Conservation (phyloP, 2,888 invertebrate species). For the Dugesia japonica region DNA sequence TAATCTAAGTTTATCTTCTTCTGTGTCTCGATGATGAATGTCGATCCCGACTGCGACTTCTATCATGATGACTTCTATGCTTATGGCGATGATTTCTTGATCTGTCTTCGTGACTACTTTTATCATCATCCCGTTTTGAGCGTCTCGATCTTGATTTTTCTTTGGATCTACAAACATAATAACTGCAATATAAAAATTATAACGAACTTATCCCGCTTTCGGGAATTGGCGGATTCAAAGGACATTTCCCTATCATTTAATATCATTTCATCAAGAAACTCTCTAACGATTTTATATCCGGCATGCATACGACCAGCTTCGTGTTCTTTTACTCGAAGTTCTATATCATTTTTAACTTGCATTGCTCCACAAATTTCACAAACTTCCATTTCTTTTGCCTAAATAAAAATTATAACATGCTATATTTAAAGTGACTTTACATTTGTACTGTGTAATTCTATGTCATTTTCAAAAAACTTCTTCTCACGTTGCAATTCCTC, state of each 20-base stretch:
- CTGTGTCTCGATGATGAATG: constrained; percentile 13
- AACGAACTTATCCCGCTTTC: background rate
- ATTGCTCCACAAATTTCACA: constrained; percentile 95
- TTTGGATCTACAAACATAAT: background rate
- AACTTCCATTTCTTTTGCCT: constrained; percentile 95
- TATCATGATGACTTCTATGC: background rate
- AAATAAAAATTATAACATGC: constrained; percentile 41
- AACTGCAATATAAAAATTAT: too few species aligned
- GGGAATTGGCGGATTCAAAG: background rate
- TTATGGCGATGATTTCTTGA: background rate
- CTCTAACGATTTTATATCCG: constrained; percentile 59
- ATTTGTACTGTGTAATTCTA: constrained; percentile 9
- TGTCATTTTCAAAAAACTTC: constrained; percentile 54
- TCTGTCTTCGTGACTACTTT: constrained; percentile 8
- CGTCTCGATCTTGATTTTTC: background rate
- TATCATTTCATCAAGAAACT: constrained; percentile 35
- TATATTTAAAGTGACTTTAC: background rate
- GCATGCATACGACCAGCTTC: constrained; percentile 94
- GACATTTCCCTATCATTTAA: background rate
- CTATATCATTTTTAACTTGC: constrained; percentile 89
- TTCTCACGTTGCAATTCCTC: constrained; percentile 83
- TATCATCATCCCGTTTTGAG: background rate
- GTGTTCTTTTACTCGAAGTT: constrained; percentile 90
- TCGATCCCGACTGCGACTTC: constrained; percentile 2
- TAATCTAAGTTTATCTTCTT: constrained; percentile 13